Evolutionary conservation across 2,888 invertebrate species (phyloP).

Genomic region (Oligia latruncula): DNA sequence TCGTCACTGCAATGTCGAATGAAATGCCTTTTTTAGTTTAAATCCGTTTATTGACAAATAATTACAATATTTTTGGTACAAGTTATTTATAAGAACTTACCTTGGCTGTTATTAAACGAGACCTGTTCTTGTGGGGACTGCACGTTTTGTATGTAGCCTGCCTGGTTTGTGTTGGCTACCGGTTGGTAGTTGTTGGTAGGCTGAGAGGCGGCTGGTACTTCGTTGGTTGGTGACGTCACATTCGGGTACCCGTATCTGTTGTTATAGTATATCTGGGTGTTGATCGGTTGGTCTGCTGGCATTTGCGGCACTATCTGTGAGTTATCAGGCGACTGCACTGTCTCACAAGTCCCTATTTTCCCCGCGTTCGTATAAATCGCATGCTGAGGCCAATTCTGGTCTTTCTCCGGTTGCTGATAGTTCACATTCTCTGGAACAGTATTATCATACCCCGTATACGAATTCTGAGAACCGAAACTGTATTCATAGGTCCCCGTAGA

Average conservation of each 20-base stretch:
- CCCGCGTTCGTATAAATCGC: slow-evolving; percentile 88
- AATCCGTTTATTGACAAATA: slow-evolving; percentile 74
- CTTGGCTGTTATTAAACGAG: slow-evolving; percentile 82
- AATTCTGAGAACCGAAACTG: slow-evolving; percentile 91
- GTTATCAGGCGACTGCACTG: slow-evolving; percentile 86
- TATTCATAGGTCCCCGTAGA: slow-evolving; percentile 91
- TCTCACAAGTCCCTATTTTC: slow-evolving; percentile 83
- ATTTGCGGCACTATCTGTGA: slow-evolving; percentile 69
- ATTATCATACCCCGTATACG: slow-evolving; percentile 71
- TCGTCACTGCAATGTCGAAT: slow-evolving; percentile 84
- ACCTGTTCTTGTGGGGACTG: slow-evolving; percentile 80
- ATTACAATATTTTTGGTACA: slow-evolving; percentile 65
- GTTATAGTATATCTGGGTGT: slow-evolving; percentile 84
- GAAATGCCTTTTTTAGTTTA: slow-evolving; percentile 73
- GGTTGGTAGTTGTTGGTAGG: slow-evolving; percentile 80
- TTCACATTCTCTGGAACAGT: slow-evolving; percentile 72
- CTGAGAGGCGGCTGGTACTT: slow-evolving; percentile 70
- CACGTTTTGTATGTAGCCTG: slow-evolving; percentile 72
- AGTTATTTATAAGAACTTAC: slow-evolving; percentile 76
- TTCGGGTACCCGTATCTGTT: slow-evolving; percentile 87
- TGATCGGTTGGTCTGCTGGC: slow-evolving; percentile 64
- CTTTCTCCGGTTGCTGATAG: slow-evolving; percentile 72
- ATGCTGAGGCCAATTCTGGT: slow-evolving; percentile 76
- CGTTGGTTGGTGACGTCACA: slow-evolving; percentile 69
- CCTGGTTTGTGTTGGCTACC: slow-evolving; percentile 19